Base-by-base conservation (phyloP, 2,113 vertebrate species). In the Corvus cornix region DNA sequence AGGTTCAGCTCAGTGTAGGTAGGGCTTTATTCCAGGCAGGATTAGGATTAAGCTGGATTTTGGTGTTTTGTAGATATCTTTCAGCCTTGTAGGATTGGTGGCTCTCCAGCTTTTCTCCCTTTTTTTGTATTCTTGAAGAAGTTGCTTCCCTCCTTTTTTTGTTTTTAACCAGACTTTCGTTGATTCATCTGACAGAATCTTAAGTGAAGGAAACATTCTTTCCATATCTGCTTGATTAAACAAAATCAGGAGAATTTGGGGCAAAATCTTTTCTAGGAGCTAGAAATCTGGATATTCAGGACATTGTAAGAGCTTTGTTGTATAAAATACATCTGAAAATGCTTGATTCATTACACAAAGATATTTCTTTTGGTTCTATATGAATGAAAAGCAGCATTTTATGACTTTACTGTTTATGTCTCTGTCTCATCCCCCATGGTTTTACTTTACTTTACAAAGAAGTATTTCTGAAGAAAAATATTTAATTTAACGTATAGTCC, bases 1-100 rank as follows among this genome's bases (percentile, higher is more conserved):
- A 56, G 17, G 2, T 35, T 51, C 17, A 44, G 14, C 7, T 59
- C 2, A 0, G 20, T 12, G 21, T 4, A 13, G 43, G 67, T 0
- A 4, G 33, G 24, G 28, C 3, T 82, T 82, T 52, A 8, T 52
- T 67, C 19, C 69, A 39, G 87, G 4, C 46, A 89, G 53, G 23
- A 37, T 74, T 33, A 37, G 44, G 53, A 22, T 48, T 26, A 13
- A n/a, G 0, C 0, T 82, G 63, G 31, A 3, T 72, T 86, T 83
- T 31, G n/a, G 24, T 46, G 10, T 6, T 23, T 31, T 48, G 31
- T 0, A 16, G n/a, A 1, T 41, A 5, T 5, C 6, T 46, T 51
- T 52, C 16, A 91, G 18, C 30, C 27, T 19, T 20, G 2, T 23
- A n/a, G 72, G 33, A 9, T 58, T 69, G 35, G 33, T 7, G 23